Evolutionary conservation across 2,888 invertebrate species (phyloP).

Genomic region (Heliconius ethilla): DNA sequence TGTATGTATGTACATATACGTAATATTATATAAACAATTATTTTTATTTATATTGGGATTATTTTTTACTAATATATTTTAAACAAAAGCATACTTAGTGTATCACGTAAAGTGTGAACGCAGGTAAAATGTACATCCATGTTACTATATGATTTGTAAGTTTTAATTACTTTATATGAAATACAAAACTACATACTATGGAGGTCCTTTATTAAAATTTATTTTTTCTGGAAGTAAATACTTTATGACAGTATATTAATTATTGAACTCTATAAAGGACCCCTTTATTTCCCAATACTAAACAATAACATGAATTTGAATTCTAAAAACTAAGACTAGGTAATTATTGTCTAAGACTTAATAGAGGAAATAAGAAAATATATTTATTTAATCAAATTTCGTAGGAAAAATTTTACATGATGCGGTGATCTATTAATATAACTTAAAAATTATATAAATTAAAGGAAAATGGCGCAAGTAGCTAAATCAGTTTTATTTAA

Average conservation of each 20-base stretch:
- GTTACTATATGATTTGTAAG: neutral
- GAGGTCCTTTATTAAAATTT: neutral
- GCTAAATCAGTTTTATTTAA: constrained; percentile 23
- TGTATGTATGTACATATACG: constrained; percentile 33
- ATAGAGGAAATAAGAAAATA: constrained; percentile 31
- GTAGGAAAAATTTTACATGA: constrained; percentile 22
- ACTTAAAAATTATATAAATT: neutral
- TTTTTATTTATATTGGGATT: constrained; percentile 24
- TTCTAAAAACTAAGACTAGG: constrained; percentile 25
- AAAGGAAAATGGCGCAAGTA: neutral
- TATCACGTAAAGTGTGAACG: neutral
- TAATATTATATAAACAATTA: constrained; percentile 42
- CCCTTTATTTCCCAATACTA: neutral
- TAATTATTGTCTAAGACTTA: constrained; percentile 38
- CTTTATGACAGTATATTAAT: neutral
- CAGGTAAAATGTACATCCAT: neutral
- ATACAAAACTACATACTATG: neutral
- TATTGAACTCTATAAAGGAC: neutral
- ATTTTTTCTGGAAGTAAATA: neutral
- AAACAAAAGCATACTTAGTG: neutral
- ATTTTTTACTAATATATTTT: constrained; percentile 25
- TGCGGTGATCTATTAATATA: neutral
- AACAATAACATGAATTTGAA: neutral
- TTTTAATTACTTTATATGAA: neutral
- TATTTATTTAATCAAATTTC: constrained; percentile 33